phyloP scores from a whole-genome alignment of 2,888 invertebrate genomes.

The Leptinotarsa tumamoca region DNA sequence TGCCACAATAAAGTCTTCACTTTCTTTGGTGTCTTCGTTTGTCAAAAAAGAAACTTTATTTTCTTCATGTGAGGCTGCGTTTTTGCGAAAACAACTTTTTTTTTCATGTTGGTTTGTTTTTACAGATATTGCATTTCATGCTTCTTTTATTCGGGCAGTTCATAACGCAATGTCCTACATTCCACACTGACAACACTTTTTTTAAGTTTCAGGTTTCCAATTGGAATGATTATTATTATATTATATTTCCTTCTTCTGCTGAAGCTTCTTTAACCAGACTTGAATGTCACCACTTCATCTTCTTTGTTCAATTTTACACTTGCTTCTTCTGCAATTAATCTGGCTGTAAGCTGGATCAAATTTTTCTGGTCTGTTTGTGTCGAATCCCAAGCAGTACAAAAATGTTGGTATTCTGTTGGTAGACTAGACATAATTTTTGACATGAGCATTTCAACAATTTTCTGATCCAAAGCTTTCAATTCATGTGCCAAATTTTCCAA shows the following conservation, averaged over 20 bases:
- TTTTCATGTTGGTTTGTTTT: no score
- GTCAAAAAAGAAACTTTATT: no score
- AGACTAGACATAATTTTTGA: neutral
- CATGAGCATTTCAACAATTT: conserved; percentile 25
- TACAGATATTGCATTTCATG: no score
- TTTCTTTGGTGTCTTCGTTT: neutral
- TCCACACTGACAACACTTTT: conserved; percentile 26
- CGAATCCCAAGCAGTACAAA: conserved; percentile 36
- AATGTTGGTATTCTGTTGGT: conserved; percentile 59
- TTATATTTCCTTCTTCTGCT: neutral
- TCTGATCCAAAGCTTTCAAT: conserved; percentile 31
- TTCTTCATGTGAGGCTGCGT: no score
- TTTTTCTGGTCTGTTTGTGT: conserved; percentile 25
- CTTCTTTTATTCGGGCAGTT: no score
- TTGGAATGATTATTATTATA: neutral
- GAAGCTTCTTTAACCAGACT: neutral
- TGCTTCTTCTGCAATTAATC: conserved; percentile 27
- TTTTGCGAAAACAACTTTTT: no score
- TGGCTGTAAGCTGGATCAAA: conserved; percentile 41
- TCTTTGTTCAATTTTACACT: no score
- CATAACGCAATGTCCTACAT: conserved; percentile 24
- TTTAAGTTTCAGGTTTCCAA: neutral
- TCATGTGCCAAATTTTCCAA: conserved; percentile 8
- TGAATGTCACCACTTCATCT: conserved; percentile 5
- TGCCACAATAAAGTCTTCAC: no score